Evolutionary conservation across 2,113 vertebrate genomes (phyloP).

Genomic region (Otus sunia): DNA sequence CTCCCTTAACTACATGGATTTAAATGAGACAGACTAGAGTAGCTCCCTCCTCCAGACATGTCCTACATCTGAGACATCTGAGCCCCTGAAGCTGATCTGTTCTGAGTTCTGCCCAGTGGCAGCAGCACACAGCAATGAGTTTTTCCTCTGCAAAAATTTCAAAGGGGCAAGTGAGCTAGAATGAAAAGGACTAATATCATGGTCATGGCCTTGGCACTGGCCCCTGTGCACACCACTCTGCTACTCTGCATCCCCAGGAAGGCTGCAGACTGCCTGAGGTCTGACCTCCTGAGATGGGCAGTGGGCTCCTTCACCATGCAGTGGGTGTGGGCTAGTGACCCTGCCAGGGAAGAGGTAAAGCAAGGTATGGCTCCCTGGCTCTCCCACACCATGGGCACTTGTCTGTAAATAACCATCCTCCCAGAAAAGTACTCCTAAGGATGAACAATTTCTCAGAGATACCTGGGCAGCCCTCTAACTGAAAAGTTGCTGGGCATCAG

Average conservation of each 20-base stretch:
- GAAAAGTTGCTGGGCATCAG: not conserved
- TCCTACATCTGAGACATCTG: not conserved
- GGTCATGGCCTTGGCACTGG: fast-evolving
- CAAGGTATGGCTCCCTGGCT: not conserved
- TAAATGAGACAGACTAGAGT: not conserved
- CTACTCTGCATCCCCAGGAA: not conserved
- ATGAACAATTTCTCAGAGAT: not conserved
- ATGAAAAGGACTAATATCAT: not conserved
- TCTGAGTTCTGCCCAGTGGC: not conserved
- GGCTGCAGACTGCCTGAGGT: not conserved
- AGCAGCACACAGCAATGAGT: not conserved
- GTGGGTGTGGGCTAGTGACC: not conserved
- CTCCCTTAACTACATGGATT: not conserved
- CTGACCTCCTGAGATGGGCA: not conserved
- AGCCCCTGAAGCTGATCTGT: not conserved
- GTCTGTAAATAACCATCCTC: not conserved
- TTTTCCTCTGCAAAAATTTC: not conserved
- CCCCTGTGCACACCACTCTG: not conserved
- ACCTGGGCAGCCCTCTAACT: not conserved
- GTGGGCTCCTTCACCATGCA: not conserved
- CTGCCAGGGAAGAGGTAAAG: not conserved
- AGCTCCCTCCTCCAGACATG: not conserved
- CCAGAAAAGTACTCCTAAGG: not conserved
- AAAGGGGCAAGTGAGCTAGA: not conserved
- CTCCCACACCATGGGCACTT: not conserved